Conservation (phyloP, 2,113 vertebrate species). For the Otis tarda region DNA sequence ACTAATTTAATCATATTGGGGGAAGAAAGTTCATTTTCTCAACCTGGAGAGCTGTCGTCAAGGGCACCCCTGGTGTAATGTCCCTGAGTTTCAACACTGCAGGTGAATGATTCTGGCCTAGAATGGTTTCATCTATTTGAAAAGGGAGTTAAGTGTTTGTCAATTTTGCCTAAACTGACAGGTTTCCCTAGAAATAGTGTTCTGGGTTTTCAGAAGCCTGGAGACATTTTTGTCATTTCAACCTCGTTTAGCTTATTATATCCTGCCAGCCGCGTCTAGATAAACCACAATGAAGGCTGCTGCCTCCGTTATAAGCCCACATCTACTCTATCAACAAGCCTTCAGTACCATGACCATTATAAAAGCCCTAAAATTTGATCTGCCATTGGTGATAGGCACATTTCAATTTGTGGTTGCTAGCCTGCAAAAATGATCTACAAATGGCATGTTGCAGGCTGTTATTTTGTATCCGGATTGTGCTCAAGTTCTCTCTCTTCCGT, state of each 20-base stretch:
- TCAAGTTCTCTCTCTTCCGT: not conserved
- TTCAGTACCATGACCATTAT: not conserved
- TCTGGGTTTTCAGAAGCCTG: slow-evolving; percentile 48
- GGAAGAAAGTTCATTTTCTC: not conserved
- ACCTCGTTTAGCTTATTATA: slow-evolving; percentile 51
- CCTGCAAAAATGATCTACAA: slow-evolving; percentile 58
- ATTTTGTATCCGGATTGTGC: slow-evolving; percentile 48
- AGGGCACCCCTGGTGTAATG: not conserved
- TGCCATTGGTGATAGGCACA: slow-evolving; percentile 34
- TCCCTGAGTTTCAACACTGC: not conserved
- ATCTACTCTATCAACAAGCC: slow-evolving; percentile 20
- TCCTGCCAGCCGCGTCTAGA: slow-evolving; percentile 51
- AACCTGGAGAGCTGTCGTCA: not conserved
- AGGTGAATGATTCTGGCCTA: not conserved
- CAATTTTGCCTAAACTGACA: slow-evolving; percentile 58
- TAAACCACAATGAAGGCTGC: slow-evolving; percentile 32
- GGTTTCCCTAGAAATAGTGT: slow-evolving; percentile 43
- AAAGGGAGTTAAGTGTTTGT: slow-evolving; percentile 55
- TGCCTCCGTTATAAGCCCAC: not conserved
- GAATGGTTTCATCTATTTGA: not conserved
- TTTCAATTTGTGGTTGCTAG: slow-evolving; percentile 60
- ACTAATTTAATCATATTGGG: not conserved
- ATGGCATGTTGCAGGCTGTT: slow-evolving; percentile 50
- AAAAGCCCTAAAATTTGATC: slow-evolving; percentile 51
- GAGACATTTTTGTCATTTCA: slow-evolving; percentile 65